These are phyloP conservation scores for Pristis pectinata DNA, from an alignment of 2,797 vertebrate species.

Conservation along the genomic window DNA sequence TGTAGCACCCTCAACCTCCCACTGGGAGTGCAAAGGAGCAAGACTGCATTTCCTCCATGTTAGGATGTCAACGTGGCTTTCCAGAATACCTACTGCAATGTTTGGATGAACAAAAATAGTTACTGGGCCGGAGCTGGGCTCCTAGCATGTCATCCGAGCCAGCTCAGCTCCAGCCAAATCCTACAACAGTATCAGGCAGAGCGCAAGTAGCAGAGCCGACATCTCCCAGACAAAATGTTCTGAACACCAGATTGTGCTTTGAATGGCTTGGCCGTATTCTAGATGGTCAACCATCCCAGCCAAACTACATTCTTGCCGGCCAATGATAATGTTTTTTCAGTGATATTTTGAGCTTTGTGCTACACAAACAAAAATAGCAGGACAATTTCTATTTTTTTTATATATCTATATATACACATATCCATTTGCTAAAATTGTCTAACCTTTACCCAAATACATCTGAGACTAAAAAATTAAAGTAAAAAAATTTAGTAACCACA, in stretches of 20 bases:
- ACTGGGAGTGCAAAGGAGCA: background rate
- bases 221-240: slow-evolving; percentile 20
- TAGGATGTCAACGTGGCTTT: slow-evolving; percentile 26
- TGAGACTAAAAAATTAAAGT: background rate
- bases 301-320: slow-evolving; percentile 23
- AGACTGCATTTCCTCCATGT: background rate
- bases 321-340: slow-evolving; percentile 23
- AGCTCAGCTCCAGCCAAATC: background rate
- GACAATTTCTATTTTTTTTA: background rate
- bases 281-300: background rate
- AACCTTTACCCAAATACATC: background rate
- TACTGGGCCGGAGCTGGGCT: slow-evolving; percentile 21
- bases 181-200: background rate
- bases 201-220: background rate
- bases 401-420: background rate
- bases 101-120: slow-evolving; percentile 34
- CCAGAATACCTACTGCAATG: slow-evolving; percentile 24
- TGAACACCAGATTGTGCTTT: slow-evolving; percentile 17
- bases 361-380: slow-evolving; percentile 26
- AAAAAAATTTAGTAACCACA: background rate
- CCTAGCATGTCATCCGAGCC: slow-evolving; percentile 5
- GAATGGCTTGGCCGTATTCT: slow-evolving; percentile 18
- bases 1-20: background rate
- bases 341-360: slow-evolving; percentile 26
- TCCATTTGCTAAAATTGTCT: background rate